phyloP scores from a whole-genome alignment of 2,113 vertebrate species.

The Sapajus apella region DNA sequence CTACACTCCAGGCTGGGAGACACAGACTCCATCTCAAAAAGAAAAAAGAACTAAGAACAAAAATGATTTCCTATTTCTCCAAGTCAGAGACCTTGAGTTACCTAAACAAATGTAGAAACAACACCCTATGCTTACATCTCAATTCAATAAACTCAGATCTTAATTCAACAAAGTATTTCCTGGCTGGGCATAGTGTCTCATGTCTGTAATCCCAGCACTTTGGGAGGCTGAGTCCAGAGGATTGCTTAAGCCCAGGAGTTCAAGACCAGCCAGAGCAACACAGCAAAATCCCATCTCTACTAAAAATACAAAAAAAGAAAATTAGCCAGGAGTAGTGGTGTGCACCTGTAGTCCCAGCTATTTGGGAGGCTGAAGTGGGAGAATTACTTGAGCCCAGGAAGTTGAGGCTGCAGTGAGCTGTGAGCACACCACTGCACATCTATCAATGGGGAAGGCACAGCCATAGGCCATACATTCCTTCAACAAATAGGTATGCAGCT shows the following conservation, averaged over 20 bases:
- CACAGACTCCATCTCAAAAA: background rate
- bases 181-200: background rate
- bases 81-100: constrained; percentile 33
- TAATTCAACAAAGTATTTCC: constrained; percentile 37
- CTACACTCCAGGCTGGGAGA: no score
- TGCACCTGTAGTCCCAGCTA: no score
- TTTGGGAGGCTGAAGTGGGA: no score
- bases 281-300: no score
- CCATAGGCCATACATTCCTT: background rate
- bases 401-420: no score
- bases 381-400: no score
- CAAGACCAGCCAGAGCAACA: no score
- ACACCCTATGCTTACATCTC: background rate
- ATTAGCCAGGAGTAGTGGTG: no score
- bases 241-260: no score
- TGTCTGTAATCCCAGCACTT: no score
- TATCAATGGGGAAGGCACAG: background rate
- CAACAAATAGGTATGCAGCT: background rate
- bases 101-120: constrained; percentile 1
- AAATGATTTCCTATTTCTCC: background rate
- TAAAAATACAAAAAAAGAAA: no score
- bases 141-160: background rate
- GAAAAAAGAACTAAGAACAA: constrained; percentile 36
- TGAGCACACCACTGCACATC: background rate
- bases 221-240: no score